These are phyloP conservation scores for Dinocampus coccinellae DNA, from an alignment of 2,888 invertebrate species.

Conservation along the genomic window DNA sequence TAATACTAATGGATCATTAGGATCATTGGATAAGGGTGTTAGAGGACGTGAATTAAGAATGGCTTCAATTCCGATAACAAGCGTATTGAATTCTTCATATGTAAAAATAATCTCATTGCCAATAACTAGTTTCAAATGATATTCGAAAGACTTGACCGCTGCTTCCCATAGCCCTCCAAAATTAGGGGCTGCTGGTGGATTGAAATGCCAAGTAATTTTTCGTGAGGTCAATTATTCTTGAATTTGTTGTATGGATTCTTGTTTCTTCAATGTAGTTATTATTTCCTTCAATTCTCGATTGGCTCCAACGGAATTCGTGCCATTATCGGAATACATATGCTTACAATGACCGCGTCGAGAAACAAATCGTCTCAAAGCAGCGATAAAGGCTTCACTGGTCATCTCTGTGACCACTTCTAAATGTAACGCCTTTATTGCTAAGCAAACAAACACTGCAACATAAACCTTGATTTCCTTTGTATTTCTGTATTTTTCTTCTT, in stretches of 20 bases:
- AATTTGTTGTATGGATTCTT: constrained; percentile 14
- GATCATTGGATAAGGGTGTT: too few relatives aligned
- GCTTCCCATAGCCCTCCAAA: constrained; percentile 42
- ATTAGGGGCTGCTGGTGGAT: constrained; percentile 33
- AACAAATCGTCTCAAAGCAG: constrained; percentile 55
- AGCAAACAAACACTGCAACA: constrained; percentile 53
- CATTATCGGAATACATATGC: constrained; percentile 56
- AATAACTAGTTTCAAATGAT: constrained; percentile 13
- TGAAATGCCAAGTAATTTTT: constrained; percentile 37
- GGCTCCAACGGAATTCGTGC: constrained; percentile 58
- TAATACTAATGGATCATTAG: too few relatives aligned
- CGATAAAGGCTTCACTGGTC: constrained; percentile 55
- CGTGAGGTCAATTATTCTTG: constrained; percentile 30
- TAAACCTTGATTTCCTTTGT: constrained; percentile 36
- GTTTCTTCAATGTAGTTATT: not conserved
- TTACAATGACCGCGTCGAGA: constrained; percentile 50
- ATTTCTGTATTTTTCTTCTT: constrained; percentile 45
- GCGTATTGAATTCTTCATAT: constrained; percentile 18
- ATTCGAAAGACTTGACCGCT: constrained; percentile 32
- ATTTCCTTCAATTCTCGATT: constrained; percentile 47
- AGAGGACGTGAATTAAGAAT: not conserved
- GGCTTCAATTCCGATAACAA: constrained; percentile 11
- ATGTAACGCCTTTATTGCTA: constrained; percentile 56
- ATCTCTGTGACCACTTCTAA: constrained; percentile 55
- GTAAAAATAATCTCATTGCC: constrained; percentile 8